Evolutionary conservation across 30 jellyfish, hydroid and myxozoan species (phyloP).

Genomic region (Cassiopea andromeda): DNA sequence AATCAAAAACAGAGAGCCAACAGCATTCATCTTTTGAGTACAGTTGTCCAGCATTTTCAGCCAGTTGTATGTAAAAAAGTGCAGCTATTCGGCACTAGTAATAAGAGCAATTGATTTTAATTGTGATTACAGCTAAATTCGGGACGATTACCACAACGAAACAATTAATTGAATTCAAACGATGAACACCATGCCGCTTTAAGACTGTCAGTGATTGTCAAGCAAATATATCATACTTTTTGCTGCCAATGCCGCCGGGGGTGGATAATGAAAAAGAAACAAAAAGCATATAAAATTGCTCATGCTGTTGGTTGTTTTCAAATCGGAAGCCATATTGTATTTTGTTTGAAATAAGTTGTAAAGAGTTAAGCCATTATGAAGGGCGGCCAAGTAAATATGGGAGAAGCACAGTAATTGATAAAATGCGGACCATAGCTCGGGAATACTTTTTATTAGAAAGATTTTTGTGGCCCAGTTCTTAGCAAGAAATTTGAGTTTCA

Average conservation of each 20-base stretch:
- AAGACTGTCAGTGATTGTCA: conserved; percentile 2
- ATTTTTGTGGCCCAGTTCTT: too few relatives aligned
- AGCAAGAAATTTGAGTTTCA: too few relatives aligned
- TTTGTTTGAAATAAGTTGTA: neutral
- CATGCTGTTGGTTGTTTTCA: conserved; percentile 40
- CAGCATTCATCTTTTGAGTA: neutral
- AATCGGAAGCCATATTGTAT: conserved; percentile 33
- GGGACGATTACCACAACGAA: conserved; percentile 26
- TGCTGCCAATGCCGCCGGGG: conserved; percentile 31
- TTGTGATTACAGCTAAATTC: conserved; percentile 12
- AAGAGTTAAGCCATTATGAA: neutral
- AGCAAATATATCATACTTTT: conserved; percentile 3
- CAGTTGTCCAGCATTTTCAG: neutral
- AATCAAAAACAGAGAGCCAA: neutral
- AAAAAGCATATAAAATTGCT: conserved; percentile 14
- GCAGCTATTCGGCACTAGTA: neutral
- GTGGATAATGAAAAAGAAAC: neutral
- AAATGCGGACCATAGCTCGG: neutral
- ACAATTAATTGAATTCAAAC: neutral
- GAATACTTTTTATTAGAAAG: too few relatives aligned
- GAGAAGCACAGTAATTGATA: neutral
- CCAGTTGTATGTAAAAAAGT: neutral
- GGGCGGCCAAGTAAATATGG: neutral
- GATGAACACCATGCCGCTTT: conserved; percentile 6
- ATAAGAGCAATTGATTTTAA: neutral